phyloP scores from a whole-genome alignment of 2,888 invertebrate genomes.

The Pteria penguin region DNA sequence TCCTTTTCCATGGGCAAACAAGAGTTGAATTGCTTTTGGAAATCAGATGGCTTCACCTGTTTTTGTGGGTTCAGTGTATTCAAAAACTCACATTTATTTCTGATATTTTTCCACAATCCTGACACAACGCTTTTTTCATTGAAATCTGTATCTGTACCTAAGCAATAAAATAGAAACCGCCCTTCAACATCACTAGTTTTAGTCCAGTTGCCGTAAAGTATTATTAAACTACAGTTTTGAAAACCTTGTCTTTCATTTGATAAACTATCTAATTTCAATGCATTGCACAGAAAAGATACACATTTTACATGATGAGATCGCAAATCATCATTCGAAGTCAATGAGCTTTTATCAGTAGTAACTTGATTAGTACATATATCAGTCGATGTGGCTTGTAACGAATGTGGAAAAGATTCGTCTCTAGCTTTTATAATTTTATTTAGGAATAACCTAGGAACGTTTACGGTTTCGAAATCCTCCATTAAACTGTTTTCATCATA shows the following conservation, averaged over 20 bases:
- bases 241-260: too few relatives aligned
- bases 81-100: constrained; percentile 8
- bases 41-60: neutral
- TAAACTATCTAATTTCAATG: too few relatives aligned
- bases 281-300: too few relatives aligned
- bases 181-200: constrained; percentile 6
- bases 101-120: constrained; percentile 13
- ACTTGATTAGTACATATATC: too few relatives aligned
- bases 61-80: neutral
- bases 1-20: neutral
- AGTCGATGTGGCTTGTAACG: too few relatives aligned
- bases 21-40: neutral
- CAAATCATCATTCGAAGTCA: too few relatives aligned
- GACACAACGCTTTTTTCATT: neutral
- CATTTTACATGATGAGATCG: too few relatives aligned
- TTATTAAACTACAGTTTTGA: neutral
- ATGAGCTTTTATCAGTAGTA: too few relatives aligned
- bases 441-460: neutral
- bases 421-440: neutral
- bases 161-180: constrained; percentile 5
- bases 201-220: constrained; percentile 23
- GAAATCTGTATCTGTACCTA: neutral
- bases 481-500: neutral
- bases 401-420: neutral
- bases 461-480: neutral